Evolutionary conservation across 2,888 invertebrate species (phyloP).

Genomic region (Mylabris sibirica): DNA sequence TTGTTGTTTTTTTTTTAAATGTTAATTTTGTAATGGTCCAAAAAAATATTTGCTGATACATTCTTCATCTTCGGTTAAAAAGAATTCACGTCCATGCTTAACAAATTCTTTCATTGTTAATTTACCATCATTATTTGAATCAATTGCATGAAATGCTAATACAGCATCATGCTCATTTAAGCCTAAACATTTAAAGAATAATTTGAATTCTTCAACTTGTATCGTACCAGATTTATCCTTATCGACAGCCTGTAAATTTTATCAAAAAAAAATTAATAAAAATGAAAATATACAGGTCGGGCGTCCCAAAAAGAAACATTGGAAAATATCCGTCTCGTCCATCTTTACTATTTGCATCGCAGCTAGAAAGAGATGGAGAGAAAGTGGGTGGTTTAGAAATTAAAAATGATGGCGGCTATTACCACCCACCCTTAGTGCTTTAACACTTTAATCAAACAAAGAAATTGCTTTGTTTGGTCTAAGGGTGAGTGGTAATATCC

Average conservation of each 20-base stretch:
- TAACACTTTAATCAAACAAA: too few relatives aligned
- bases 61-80: constrained; percentile 77
- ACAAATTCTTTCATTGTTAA: constrained; percentile 81
- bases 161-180: constrained; percentile 78
- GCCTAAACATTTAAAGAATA: constrained; percentile 83
- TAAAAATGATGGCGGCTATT: too few relatives aligned
- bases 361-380: too few relatives aligned
- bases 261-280: constrained; percentile 12
- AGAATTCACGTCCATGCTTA: constrained; percentile 81
- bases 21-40: constrained; percentile 75
- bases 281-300: too few relatives aligned
- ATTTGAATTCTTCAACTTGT: constrained; percentile 80
- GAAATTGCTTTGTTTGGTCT: too few relatives aligned
- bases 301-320: too few relatives aligned
- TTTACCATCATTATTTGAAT: constrained; percentile 80
- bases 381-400: too few relatives aligned
- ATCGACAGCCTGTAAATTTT: constrained; percentile 74
- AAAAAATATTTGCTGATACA: constrained; percentile 85
- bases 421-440: too few relatives aligned
- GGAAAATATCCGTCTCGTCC: too few relatives aligned
- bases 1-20: too few relatives aligned
- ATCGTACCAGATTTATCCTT: constrained; percentile 81
- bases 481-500: too few relatives aligned
- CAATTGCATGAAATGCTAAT: constrained; percentile 80
- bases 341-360: too few relatives aligned